phyloP scores from a whole-genome alignment of 2,113 vertebrate genomes.

The Zeus faber region DNA sequence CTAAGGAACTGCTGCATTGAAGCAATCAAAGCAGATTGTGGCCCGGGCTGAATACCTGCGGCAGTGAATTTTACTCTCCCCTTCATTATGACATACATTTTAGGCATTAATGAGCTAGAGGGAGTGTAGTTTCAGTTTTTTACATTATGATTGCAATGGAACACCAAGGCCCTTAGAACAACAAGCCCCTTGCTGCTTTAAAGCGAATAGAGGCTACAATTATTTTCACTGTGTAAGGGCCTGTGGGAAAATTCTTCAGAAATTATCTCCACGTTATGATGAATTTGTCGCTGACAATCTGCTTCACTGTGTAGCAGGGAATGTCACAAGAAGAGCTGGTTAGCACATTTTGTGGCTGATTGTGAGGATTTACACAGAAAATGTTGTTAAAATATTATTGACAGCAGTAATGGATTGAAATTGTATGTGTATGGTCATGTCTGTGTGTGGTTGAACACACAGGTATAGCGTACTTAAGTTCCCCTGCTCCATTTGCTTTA shows the following conservation, averaged over 20 bases:
- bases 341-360: conserved; percentile 13
- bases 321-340: conserved; percentile 32
- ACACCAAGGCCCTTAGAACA: conserved; percentile 29
- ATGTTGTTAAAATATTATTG: conserved; percentile 23
- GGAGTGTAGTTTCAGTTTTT: too few relatives aligned
- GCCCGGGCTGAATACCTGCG: conserved; percentile 35
- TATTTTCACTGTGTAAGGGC: conserved; percentile 18
- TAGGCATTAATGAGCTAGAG: conserved; percentile 33
- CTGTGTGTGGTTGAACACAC: conserved; percentile 13
- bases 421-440: too few relatives aligned
- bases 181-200: conserved; percentile 6
- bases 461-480: too few relatives aligned
- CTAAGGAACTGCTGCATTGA: conserved; percentile 22
- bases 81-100: conserved; percentile 38
- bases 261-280: conserved; percentile 15
- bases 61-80: conserved; percentile 10
- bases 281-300: conserved; percentile 33
- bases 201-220: conserved; percentile 22
- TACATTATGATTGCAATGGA: conserved; percentile 12
- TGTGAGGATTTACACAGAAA: conserved; percentile 27
- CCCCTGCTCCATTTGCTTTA: too few relatives aligned
- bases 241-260: conserved; percentile 32
- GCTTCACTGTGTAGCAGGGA: conserved; percentile 12
- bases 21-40: conserved; percentile 40
- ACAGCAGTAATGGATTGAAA: neutral